Base-by-base conservation (phyloP, 64 coral and sea anemone genomes). In the Stichodactyla helianthus region DNA sequence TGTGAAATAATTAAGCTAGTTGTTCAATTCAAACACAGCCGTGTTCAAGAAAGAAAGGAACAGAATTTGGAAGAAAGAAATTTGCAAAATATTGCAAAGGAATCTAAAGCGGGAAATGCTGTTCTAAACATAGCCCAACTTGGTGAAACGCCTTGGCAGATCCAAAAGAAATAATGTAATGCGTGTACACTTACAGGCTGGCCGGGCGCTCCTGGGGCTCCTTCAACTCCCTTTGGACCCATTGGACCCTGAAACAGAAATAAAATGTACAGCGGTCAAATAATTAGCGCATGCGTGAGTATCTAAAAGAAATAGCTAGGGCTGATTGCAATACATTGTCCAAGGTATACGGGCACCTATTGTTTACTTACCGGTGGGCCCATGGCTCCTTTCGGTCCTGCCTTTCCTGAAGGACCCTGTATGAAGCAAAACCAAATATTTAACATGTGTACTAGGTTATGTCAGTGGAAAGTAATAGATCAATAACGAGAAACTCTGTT, bases 181-280 rank as follows among this genome's bases (percentile, higher is more conserved):
- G 16, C 17, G 25, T 11, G 4, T 56, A 27, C 28, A 82, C 76
- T 82, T 87, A 91, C 89, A 8, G 51, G 50, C 65, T 52, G 84
- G 11, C 89, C 89, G 11, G 85, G 76, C 19, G 79, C 76, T 18
- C 89, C 89, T 53, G 61, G 51, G 12, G 89, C 55, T 57, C 89
- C 89, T 91, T 91, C 89, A 50, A 91, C 59, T 44, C 89, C 89
- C 20, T 91, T 91, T 9, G 59, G 89, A 55, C 89, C 89, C 19
- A 71, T 15, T 52, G 84, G 74, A 52, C 89, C 89, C 89, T 91
- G 51, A 23, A 71, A 71, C 23, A 71, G 20, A 71, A 20, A 26
- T 10, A 26, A 8, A 0, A 71, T 22, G 1, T 4, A 5, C 5
- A 71, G 20, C 65, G 23, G 65, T 71, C 20, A 23, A 11, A 71